Evolutionary conservation across 2,888 invertebrate species (phyloP), one percentile per base, ranked within the genome.

Genomic region (Philhelius pedissequus): DNA sequence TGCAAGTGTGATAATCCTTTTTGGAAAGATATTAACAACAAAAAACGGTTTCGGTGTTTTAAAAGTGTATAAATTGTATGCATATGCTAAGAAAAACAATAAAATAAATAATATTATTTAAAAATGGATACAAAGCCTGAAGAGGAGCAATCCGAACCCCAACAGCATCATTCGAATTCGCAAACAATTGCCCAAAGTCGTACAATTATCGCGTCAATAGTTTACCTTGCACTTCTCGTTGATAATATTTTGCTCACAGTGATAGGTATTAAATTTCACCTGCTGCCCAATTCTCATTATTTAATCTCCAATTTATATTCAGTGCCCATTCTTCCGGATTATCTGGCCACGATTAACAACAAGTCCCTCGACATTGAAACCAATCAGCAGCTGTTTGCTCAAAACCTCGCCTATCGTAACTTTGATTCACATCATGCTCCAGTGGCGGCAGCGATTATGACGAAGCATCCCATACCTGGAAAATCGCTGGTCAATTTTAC

Each of bases 191-290:
- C 62, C 45, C 87, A 86, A 56, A 90, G 88, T 86, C 89, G 91
- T 30, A 88, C 88, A 62, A 80, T 88, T 54, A 90, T 91, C 64
- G 93, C 94, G 73, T 87, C 92, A 25, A 92, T 94, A 80, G 94
- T 96, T 68, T 96, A 96, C 90, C 91, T 95, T 81, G 95, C 96
- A 1, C 94, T 96, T 89, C 93, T 96, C 88, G 91, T 96, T 90
- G 97, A 98, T 92, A 98, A 97, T 91, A 94, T 97, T 84, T 93
- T 98, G 22, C 93, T 97, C 56, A 97, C 97, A 38, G 96, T 97
- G 40, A 95, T 98, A 62, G 98, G 97, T 98, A 62, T 43, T 62
- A 2, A 60, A 43, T 22, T 38, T 22, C 45, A 13, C 15, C 15
- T 3, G 2, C 15, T 3, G 2, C 3, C 15, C 18, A 50, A 71